A percentile compares a stretch with the other conserved stretches of the same genome.
phyloP scores from a whole-genome alignment of 2,113 vertebrate species.

The Apaloderma vittatum region DNA sequence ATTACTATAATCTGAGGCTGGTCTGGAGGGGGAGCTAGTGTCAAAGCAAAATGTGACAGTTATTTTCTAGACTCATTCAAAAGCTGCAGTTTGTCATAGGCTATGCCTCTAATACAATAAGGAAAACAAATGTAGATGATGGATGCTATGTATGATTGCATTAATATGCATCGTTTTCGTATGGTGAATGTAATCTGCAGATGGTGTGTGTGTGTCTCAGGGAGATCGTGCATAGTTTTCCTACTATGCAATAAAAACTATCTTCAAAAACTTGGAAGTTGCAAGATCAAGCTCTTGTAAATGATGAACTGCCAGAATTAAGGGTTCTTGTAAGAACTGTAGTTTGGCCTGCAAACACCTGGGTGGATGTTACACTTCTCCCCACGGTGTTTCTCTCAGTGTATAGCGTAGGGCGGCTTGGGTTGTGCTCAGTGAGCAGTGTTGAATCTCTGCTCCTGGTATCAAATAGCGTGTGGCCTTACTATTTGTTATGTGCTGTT shows the following conservation, averaged over 20 bases:
- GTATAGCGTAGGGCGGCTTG: not conserved
- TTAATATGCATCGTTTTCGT: conserved; percentile 17
- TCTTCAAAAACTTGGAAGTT: not conserved
- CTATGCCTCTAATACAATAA: not conserved
- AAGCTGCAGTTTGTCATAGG: conserved; percentile 28
- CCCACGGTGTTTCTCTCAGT: not conserved
- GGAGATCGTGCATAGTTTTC: not conserved
- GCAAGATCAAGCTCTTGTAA: not conserved
- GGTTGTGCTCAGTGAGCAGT: not conserved
- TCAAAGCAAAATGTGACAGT: conserved; percentile 75
- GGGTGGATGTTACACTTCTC: not conserved
- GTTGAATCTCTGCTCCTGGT: not conserved
- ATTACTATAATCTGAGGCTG: conserved; percentile 58
- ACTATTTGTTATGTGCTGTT: not conserved
- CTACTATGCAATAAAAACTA: not conserved
- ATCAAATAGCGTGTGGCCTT: not conserved
- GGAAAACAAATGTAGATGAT: not conserved
- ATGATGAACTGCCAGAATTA: not conserved
- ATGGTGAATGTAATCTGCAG: not conserved
- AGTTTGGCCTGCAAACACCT: not conserved
- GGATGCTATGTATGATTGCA: not conserved
- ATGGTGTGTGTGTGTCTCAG: not conserved
- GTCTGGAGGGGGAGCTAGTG: conserved; percentile 87
- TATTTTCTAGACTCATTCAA: conserved; percentile 49
- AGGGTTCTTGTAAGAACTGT: not conserved